Evolutionary conservation across 2,113 vertebrate species (phyloP), one percentile per base, ranked within the genome.

Genomic region (Halichoeres trimaculatus): DNA sequence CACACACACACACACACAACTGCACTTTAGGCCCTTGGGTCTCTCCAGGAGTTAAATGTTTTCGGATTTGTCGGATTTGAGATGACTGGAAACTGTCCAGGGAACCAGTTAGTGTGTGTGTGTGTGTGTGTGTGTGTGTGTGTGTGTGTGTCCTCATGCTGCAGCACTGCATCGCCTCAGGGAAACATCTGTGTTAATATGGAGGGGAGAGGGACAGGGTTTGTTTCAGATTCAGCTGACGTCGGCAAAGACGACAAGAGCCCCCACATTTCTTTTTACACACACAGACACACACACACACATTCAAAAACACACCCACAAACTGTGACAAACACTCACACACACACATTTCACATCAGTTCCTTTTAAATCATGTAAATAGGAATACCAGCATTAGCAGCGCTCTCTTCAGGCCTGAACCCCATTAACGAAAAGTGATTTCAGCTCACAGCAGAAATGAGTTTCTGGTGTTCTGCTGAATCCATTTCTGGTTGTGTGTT

Each of bases 181-280:
- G 78, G 67, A 55, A 85, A 87, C 72, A 87, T 71, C 56, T 82
- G 85, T 72, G 75, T 63, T 70, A 70, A 78, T 68, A 71, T 64
- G 59, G 75, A 73, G 72, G 40, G 58, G 65, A 72, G 63, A 55
- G 34, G 26, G 23, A 36, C 47, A 72, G 50, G 67, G 62, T 72
- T 9, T 70, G 74, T 78, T 78, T 78, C 74, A 69, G 57, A 78
- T 62, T 69, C 58, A 40, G 77, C 83, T 88, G 80, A 84, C 73
- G 69, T 83, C 86, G 74, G 80, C 85, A 58, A 60, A 58, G 55
- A 19, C 1, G 70, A 70, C 2, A 26, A 71, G 66, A 55, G 61
- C 63, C 62, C 58, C 47, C 56, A 45, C 40, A 13, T 23, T 8
- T 40, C 38, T 19, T 36, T 52, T 69, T 2, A 6, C 34, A 36